Evolutionary conservation across 2,113 vertebrate species (phyloP), one percentile per base, ranked within the genome.

Genomic region (Lampris incognitus): DNA sequence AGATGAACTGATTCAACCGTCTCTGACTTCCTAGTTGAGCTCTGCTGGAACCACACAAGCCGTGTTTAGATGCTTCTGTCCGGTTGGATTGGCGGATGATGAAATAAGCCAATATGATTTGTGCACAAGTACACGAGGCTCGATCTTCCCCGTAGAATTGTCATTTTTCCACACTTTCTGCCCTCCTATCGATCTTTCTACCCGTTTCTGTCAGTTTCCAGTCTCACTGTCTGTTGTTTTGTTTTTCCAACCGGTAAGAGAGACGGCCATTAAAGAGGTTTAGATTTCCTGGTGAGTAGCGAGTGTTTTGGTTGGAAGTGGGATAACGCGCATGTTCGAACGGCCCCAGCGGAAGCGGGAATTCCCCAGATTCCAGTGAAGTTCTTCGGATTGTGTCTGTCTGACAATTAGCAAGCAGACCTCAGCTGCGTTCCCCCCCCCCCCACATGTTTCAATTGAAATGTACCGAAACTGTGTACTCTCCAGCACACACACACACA

Each of bases 281-380:
- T 6, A 6, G 5, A 38, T 49, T 69, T 72, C 55, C 5, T 39
- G 77, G 13, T 6, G 61, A 65, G 63, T 40, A 69, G 74, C 56
- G 68, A 76, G 49, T 73, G 61, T 77, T 67, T 72, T 13, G 55
- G 71, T 59, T 70, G 44, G 69, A 61, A 66, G 55, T 65, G 74
- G 69, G 51, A 38, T 52, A 66, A 76, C 77, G 84, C 74, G 68
- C 87, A 79, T 82, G 81, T 86, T 83, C 51, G 2, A 41, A 88
- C 84, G 49, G 48, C 70, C 72, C 70, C 55, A 49, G 69, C 55
- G 38, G 38, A 54, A 68, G 66, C 0, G 65, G 88, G 87, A 85
- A 91, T 90, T 81, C 80, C 87, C 88, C 81, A 75, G 64, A 87
- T 86, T 85, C 85, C 82, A 84, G 69, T 2, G 44, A 70, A 8